Evolutionary conservation across 1,140 invertebrate genomes (phyloP).

Genomic region (Hirudo medicinalis): DNA sequence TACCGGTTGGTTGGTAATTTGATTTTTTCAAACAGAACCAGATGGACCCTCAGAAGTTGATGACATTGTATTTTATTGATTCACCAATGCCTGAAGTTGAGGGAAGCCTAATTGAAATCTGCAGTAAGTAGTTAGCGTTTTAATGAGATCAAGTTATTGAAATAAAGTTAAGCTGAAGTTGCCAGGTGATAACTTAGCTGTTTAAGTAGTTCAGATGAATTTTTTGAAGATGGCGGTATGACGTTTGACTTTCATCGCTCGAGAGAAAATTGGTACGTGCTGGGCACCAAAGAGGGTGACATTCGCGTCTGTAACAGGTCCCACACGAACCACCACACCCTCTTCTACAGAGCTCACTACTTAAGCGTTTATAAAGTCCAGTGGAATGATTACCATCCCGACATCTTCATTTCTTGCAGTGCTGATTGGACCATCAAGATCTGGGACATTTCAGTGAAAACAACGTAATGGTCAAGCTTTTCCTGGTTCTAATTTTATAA

Average conservation of each 20-base stretch:
- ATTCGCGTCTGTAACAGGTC: constrained; percentile 61
- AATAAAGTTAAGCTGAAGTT: too few species aligned
- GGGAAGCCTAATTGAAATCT: neutral
- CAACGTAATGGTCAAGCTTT: neutral
- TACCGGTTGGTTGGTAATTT: constrained; percentile 30
- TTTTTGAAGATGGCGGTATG: constrained; percentile 59
- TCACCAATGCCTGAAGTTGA: neutral
- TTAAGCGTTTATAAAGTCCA: constrained; percentile 70
- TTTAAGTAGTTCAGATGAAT: neutral
- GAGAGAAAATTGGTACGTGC: constrained; percentile 62
- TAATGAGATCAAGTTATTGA: too few species aligned
- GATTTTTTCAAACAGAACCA: constrained; percentile 28
- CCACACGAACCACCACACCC: constrained; percentile 64
- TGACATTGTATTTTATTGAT: constrained; percentile 6
- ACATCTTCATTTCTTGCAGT: constrained; percentile 75
- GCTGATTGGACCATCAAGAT: constrained; percentile 87
- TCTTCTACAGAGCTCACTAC: constrained; percentile 65
- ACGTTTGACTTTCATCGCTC: constrained; percentile 72
- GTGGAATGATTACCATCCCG: constrained; percentile 72
- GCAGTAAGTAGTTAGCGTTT: neutral
- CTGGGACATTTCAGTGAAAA: constrained; percentile 54
- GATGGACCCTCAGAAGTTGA: constrained; percentile 5
- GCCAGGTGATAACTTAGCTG: neutral
- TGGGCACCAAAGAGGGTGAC: constrained; percentile 78
- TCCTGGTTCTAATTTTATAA: too few species aligned